A percentile compares a stretch with the other conserved stretches of the same genome.
Conservation (phyloP, 2,888 invertebrate species). For the Uropetala carovei region DNA sequence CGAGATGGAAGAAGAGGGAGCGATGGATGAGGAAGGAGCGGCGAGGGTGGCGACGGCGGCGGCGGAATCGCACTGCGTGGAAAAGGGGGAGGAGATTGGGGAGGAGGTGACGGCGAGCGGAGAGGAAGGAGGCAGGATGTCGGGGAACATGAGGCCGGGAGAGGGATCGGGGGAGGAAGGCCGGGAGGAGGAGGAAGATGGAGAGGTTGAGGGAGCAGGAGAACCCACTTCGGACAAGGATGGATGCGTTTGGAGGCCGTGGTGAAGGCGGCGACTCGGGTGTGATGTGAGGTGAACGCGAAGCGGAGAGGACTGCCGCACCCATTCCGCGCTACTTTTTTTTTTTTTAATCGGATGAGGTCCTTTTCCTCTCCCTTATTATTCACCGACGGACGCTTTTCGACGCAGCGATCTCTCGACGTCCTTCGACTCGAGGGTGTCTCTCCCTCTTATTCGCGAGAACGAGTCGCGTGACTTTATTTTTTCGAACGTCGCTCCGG, state of each 20-base stretch:
- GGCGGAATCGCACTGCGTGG: not conserved
- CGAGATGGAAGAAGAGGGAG: slow-evolving; percentile 32
- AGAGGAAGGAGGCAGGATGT: not conserved
- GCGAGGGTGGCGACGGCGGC: not conserved
- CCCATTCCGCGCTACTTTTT: too few species aligned
- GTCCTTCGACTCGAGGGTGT: too few species aligned
- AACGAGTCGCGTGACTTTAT: too few species aligned
- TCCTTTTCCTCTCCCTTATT: too few species aligned
- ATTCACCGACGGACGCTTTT: too few species aligned
- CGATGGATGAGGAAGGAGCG: not conserved
- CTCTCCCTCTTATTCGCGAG: too few species aligned
- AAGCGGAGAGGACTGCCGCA: not conserved
- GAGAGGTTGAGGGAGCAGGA: not conserved
- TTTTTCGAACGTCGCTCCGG: too few species aligned
- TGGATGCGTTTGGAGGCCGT: slow-evolving; percentile 53
- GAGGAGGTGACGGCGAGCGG: not conserved
- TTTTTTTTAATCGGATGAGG: too few species aligned
- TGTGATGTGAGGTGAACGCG: not conserved
- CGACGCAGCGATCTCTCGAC: too few species aligned
- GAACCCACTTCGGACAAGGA: slow-evolving; percentile 37
- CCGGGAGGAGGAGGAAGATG: slow-evolving; percentile 3
- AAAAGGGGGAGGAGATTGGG: not conserved
- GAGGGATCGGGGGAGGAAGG: not conserved
- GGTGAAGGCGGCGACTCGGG: slow-evolving; percentile 18
- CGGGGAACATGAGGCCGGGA: not conserved